phyloP scores from a whole-genome alignment of 2,113 vertebrate species.

The Paramormyrops kingsleyae region DNA sequence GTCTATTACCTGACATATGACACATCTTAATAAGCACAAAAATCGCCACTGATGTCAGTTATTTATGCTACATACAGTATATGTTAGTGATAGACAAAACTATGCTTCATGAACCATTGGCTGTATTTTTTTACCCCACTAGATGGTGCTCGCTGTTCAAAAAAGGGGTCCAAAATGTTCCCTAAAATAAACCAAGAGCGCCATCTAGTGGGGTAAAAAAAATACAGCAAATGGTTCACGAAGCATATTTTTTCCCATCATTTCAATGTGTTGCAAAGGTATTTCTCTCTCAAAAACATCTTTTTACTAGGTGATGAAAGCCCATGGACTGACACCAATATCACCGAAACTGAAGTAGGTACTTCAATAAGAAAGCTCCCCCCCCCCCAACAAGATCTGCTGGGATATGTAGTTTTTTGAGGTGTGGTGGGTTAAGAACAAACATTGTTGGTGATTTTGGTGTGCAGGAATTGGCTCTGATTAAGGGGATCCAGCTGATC shows the following conservation, averaged over 20 bases:
- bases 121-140: neutral
- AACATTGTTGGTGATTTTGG: neutral
- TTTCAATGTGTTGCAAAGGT: neutral
- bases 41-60: neutral
- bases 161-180: neutral
- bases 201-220: neutral
- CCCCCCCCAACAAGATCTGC: neutral
- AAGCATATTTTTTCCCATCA: neutral
- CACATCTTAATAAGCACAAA: neutral
- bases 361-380: slow-evolving; percentile 27
- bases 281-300: neutral
- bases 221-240: neutral
- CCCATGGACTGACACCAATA: slow-evolving; percentile 87
- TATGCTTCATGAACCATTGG: neutral
- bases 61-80: neutral
- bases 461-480: slow-evolving; percentile 83
- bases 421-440: neutral
- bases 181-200: neutral
- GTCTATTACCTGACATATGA: neutral
- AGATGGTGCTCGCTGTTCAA: neutral
- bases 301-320: slow-evolving; percentile 78
- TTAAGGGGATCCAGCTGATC: slow-evolving; percentile 98
- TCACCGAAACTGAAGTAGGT: slow-evolving; percentile 94
- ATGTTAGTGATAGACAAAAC: neutral
- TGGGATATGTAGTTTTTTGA: neutral